Percentiles rank a stretch among this genome's conserved stretches.
Evolutionary conservation across 2,113 vertebrate genomes (phyloP).

Genomic region (Taxidea taxus): DNA sequence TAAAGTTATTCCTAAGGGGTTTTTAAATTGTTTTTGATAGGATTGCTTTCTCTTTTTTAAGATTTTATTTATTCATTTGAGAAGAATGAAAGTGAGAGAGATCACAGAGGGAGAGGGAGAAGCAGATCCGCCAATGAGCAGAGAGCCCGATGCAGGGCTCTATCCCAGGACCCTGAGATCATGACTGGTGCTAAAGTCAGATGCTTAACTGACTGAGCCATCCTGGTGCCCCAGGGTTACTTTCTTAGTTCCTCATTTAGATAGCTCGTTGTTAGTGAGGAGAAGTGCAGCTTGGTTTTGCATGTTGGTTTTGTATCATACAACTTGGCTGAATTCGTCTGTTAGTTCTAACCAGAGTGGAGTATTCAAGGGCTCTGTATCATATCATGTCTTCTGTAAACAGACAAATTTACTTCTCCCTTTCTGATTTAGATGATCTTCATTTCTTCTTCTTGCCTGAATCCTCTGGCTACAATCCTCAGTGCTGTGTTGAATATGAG

Average conservation of each 20-base stretch:
- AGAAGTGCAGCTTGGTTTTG: not conserved
- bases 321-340: not conserved
- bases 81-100: not conserved
- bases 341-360: not conserved
- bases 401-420: not conserved
- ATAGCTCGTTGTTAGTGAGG: fast-evolving
- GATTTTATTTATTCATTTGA: not conserved
- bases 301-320: not conserved
- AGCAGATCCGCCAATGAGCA: not conserved
- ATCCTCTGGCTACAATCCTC: no score
- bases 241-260: not conserved
- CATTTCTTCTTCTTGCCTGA: not conserved
- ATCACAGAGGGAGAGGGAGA: not conserved
- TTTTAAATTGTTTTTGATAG: not conserved
- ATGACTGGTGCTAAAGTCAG: not conserved
- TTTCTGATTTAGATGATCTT: not conserved
- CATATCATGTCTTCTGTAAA: not conserved
- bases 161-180: not conserved
- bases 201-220: no score
- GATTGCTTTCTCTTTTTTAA: not conserved
- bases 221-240: no score
- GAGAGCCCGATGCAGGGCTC: not conserved
- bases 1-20: not conserved
- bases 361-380: not conserved
- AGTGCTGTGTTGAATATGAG: not conserved